Evolutionary conservation across 2,113 vertebrate genomes (phyloP).

Genomic region (Fregetta grallaria): DNA sequence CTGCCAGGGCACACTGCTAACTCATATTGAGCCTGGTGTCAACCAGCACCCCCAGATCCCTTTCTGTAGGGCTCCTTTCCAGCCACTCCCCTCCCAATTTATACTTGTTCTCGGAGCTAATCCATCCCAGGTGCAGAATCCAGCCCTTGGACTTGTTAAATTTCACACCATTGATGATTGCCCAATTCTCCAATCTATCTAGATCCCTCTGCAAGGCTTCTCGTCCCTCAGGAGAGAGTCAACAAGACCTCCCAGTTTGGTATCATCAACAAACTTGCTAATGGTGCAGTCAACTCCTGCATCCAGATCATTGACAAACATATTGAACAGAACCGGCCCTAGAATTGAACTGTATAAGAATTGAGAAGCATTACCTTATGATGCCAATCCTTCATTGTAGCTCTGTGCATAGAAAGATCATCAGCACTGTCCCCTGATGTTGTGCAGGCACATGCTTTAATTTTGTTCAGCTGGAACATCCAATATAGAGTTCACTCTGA

Average conservation of each 20-base stretch:
- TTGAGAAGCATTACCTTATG: neutral
- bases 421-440: neutral
- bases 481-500: too few species aligned
- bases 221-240: neutral
- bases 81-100: neutral
- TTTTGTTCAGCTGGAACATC: neutral
- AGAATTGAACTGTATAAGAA: neutral
- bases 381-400: neutral
- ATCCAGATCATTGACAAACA: neutral
- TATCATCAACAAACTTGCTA: neutral
- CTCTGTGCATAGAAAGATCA: neutral
- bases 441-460: neutral
- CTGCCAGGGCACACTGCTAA: neutral
- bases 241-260: neutral
- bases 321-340: neutral
- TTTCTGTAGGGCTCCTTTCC: neutral
- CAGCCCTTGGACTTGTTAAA: neutral
- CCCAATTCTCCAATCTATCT: neutral
- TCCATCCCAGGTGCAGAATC: neutral
- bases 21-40: too few species aligned
- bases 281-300: neutral
- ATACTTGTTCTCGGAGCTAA: accelerated
- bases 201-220: neutral
- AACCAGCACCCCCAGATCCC: neutral
- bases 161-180: neutral